phyloP scores from a whole-genome alignment of 2,113 vertebrate species.

The Hyaena hyaena region DNA sequence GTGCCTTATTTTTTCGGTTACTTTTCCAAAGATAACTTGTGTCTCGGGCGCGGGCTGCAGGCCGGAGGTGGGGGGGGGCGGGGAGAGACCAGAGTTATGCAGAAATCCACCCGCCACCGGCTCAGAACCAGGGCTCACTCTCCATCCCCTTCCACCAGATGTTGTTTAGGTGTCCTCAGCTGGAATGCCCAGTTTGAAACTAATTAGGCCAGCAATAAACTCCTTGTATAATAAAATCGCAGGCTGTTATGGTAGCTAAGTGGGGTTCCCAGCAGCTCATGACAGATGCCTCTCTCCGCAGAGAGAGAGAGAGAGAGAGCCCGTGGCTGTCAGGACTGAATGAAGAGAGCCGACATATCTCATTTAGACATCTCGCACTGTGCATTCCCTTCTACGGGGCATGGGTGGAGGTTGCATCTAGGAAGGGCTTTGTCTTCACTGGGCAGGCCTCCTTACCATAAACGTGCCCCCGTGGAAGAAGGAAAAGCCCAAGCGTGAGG shows the following conservation, averaged over 20 bases:
- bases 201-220: constrained; percentile 86
- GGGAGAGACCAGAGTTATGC: constrained; percentile 73
- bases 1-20: constrained; percentile 82
- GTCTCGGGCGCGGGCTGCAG: neutral
- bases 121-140: constrained; percentile 65
- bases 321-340: neutral
- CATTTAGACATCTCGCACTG: neutral
- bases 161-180: constrained; percentile 84
- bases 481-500: accelerated
- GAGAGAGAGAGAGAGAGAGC: neutral
- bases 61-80: too few species aligned
- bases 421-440: neutral
- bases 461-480: neutral
- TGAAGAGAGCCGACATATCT: neutral
- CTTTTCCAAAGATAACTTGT: constrained; percentile 85
- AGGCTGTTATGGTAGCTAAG: constrained; percentile 78
- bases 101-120: constrained; percentile 76
- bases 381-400: neutral
- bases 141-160: constrained; percentile 73
- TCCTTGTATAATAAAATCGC: constrained; percentile 84
- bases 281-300: constrained; percentile 35
- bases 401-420: neutral
- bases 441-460: neutral
- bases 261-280: constrained; percentile 65
- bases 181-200: constrained; percentile 78